phyloP scores from a whole-genome alignment of 2,888 invertebrate genomes.

The Cataglyphis cursor region DNA sequence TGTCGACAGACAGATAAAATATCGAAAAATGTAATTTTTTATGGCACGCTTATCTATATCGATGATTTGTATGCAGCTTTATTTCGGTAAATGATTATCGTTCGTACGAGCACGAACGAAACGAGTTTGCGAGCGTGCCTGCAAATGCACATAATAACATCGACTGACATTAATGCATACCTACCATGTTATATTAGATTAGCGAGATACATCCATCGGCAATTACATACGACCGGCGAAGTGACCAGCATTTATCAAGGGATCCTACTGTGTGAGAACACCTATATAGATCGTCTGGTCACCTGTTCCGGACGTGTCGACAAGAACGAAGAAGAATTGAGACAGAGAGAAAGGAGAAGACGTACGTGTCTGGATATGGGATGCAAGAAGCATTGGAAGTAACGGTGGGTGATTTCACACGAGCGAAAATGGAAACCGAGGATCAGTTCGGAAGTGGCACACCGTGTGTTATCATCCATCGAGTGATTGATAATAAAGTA shows the following conservation, averaged over 20 bases:
- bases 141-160: constrained; percentile 49
- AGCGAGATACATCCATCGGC: constrained; percentile 49
- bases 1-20: neutral
- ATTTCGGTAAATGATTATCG: constrained; percentile 14
- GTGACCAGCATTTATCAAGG: constrained; percentile 62
- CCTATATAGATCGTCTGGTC: constrained; percentile 58
- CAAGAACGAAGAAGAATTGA: constrained; percentile 53
- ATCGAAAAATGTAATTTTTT: neutral
- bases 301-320: constrained; percentile 60
- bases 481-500: constrained; percentile 53
- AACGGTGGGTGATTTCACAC: constrained; percentile 39
- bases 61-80: constrained; percentile 6
- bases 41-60: neutral
- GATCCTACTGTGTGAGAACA: constrained; percentile 31
- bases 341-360: constrained; percentile 55
- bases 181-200: constrained; percentile 39
- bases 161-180: constrained; percentile 48
- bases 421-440: constrained; percentile 40
- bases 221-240: constrained; percentile 61
- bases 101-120: constrained; percentile 11
- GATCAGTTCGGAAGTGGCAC: constrained; percentile 25
- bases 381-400: constrained; percentile 44
- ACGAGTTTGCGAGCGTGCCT: constrained; percentile 31
- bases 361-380: constrained; percentile 54
- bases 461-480: constrained; percentile 15